phyloP scores from a whole-genome alignment of 2,113 vertebrate species.

The Pterocles orientalis region DNA sequence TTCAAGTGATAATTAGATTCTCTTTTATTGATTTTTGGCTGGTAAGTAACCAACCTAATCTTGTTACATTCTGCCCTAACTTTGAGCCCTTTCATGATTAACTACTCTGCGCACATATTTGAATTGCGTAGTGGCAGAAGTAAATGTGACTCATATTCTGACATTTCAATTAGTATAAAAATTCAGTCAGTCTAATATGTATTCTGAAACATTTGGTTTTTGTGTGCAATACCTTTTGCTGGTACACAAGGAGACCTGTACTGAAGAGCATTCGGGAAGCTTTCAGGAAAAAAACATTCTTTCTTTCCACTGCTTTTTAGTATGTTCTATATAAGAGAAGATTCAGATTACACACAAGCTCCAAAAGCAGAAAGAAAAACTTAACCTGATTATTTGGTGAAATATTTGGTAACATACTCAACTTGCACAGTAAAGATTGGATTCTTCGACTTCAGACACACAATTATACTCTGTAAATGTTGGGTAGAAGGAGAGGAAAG shows the following conservation, averaged over 20 bases:
- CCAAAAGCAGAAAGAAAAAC: background rate
- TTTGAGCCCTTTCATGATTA: constrained; percentile 2
- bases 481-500: background rate
- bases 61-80: background rate
- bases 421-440: background rate
- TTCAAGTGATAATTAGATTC: constrained; percentile 23
- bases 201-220: background rate
- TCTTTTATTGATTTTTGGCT: constrained; percentile 4
- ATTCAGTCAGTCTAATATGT: background rate
- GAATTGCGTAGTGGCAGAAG: background rate
- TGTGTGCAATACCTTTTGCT: background rate
- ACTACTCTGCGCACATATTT: background rate
- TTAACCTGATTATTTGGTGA: background rate
- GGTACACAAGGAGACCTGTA: background rate
- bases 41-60: background rate
- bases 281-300: background rate
- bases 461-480: background rate
- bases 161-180: background rate
- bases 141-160: background rate
- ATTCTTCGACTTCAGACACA: fast-evolving
- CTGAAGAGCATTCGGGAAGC: background rate
- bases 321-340: background rate
- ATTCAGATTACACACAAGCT: background rate
- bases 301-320: background rate
- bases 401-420: background rate